Evolutionary conservation across 2,113 vertebrate genomes (phyloP), one percentile per base, ranked within the genome.

Genomic region (Anarhynchus alexandrinus): DNA sequence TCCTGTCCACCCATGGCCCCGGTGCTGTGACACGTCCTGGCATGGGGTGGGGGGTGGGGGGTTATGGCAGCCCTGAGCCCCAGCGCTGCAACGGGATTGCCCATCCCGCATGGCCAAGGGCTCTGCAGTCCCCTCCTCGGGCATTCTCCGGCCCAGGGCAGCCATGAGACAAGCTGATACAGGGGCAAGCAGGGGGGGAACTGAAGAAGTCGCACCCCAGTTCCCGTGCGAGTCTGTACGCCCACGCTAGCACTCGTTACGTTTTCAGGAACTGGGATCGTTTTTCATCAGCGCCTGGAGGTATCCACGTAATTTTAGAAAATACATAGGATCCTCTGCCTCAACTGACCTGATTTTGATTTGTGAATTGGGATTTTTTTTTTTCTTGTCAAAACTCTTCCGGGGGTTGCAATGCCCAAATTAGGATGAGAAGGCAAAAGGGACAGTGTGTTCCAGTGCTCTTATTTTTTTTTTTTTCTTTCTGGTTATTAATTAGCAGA

Each of bases 321-420:
- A 95, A 92, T 76, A 65, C 79, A 57, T 61, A 86, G 69, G 73
- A 95, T 84, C 65, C 34, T 82, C 88, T 6, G 23, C 93, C 92
- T 96, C 92, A 84, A 49, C 81, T 96, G 96, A 96, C 95, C 88
- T 95, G 92, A 96, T 97, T 96, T 97, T 97, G 95, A 97, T 96
- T 96, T 96, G 94, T 92, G 95, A 87, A 94, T 93, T 97, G 96
- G 90, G 96, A 93, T 73, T 85, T 93, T 87, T 86, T 82, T 97
- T 66, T 95, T 96, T 49, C 93, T 87, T 69, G 17, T 42, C 61
- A 82, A 59, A 94, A 71, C 43, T 82, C 96, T 95, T 89, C 58
- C 0, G 80, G 51, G 94, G 70, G 69, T 94, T 97, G 84, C 83
- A 96, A 95, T 93, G 66, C 95, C 93, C 93, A 95, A 95, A 97